Evolutionary conservation across 1,140 invertebrate species (phyloP).

Genomic region (Lordiphosa collinella): DNA sequence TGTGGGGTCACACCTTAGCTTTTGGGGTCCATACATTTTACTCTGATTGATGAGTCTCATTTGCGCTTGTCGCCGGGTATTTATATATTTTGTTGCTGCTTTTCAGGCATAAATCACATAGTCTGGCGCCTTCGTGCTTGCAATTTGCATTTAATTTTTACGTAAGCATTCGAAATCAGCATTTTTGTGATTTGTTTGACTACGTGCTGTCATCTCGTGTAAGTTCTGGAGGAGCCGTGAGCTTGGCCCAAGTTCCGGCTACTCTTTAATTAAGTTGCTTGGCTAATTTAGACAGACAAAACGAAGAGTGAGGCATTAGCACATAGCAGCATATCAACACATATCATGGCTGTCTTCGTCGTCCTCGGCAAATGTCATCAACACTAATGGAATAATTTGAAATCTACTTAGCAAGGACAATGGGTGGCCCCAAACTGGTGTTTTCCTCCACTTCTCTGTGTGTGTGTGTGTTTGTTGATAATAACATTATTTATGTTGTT

Average conservation of each 20-base stretch:
- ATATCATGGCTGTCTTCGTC: constrained; percentile 12
- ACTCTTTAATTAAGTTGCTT: constrained; percentile 38
- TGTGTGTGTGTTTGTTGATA: constrained; percentile 34
- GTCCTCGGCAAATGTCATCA: constrained; percentile 62
- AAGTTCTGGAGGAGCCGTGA: constrained; percentile 23
- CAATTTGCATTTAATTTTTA: constrained; percentile 69
- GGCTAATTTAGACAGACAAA: constrained; percentile 28
- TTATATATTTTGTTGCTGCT: constrained; percentile 2
- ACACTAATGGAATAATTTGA: constrained; percentile 75
- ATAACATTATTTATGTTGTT: constrained; percentile 63
- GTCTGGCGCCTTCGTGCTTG: constrained; percentile 46
- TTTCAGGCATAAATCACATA: constrained; percentile 50
- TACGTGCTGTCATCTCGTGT: constrained; percentile 26
- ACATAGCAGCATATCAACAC: constrained; percentile 61
- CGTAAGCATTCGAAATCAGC: constrained; percentile 22
- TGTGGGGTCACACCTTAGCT: constrained; percentile 9
- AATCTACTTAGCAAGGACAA: constrained; percentile 69
- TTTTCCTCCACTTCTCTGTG: not conserved
- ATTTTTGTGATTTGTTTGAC: constrained; percentile 40
- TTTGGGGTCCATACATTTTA: constrained; percentile 15
- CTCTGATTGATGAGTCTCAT: constrained; percentile 43
- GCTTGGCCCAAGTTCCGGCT: not conserved
- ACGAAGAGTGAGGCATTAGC: constrained; percentile 41
- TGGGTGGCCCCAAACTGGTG: constrained; percentile 20
- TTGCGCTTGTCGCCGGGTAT: constrained; percentile 9